Base-by-base conservation (phyloP, 2,888 invertebrate species). In the Tineola bisselliella region DNA sequence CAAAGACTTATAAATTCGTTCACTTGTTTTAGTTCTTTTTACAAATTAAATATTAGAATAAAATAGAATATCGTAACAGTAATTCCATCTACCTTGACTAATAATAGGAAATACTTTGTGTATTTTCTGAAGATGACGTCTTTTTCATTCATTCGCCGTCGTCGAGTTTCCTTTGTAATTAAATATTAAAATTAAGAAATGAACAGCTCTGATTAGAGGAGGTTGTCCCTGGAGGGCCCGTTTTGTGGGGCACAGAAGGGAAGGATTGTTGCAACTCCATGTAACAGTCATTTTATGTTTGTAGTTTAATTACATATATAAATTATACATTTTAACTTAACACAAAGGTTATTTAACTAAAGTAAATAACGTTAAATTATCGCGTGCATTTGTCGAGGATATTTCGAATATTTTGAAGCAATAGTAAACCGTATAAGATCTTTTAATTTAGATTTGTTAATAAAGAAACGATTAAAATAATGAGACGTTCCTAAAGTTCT, bases 131-230 rank as follows among this genome's bases (percentile, higher is more conserved):
- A 71, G 79, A 81, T 87, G 87, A 87, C 87, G 87, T 87, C 81
- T 84, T 76, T 75, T 73, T 72, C 73, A 69, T 79, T 74, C 70
- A 69, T 64, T 30, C 73, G 80, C 83, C 86, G 78, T 86, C 83
- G 72, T 86, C 81, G 86, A 84, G 84, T 86, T 86, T 86, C 87
- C 87, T 87, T 87, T 84, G 87, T 88, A 88, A 88, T 88, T 88
- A 88, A 88, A 88, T 87, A 88, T 88, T 88, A 87, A 87, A 88
- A 88, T 88, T 88, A 88, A 88, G 88, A 88, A 88, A 88, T 87
- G 87, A 88, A 86, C 87, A 87, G 86, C 87, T 83, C 86, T 87
- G 87, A 88, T 87, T 88, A 87, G 77, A 76, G 25, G 25, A 81
- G 86, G 79, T 81, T 84, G 87, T 87, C 88, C 87, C 88, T 84